Evolutionary conservation across 2,797 vertebrate species (phyloP).

Genomic region (Acridotheres tristis): DNA sequence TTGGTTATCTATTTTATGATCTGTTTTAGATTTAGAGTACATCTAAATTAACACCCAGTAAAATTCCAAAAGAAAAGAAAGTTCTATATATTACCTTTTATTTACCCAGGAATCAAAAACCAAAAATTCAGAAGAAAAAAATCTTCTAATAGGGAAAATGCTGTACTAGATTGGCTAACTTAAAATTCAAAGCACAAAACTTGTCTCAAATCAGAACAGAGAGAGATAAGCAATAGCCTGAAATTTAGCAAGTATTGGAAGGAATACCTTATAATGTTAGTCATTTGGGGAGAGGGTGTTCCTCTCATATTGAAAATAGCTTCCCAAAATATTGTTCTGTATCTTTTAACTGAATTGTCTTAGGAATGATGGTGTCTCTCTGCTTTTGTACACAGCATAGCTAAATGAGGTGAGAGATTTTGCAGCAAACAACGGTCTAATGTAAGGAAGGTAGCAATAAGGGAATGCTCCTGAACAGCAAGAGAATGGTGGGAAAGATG

Average conservation of each 20-base stretch:
- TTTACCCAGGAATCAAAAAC: neutral
- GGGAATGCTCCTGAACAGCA: neutral
- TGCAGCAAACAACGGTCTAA: neutral
- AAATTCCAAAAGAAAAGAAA: neutral
- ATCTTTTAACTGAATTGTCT: neutral
- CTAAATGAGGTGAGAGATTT: neutral
- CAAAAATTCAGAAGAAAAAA: neutral
- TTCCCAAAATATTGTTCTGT: neutral
- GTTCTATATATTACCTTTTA: neutral
- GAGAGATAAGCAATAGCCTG: neutral
- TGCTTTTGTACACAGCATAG: neutral
- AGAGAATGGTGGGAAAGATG: neutral
- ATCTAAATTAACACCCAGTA: neutral
- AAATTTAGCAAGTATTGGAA: neutral
- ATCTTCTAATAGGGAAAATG: neutral
- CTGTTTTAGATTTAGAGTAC: neutral
- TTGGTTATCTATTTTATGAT: neutral
- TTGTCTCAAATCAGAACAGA: neutral
- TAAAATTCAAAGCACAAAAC: neutral
- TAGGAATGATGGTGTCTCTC: rapidly evolving
- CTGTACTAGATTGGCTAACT: neutral
- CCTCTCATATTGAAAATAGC: neutral
- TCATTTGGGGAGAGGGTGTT: neutral
- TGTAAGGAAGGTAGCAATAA: neutral
- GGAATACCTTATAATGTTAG: neutral